Base-by-base conservation (phyloP, 1,140 invertebrate genomes). In the Drosophila fuyamai region DNA sequence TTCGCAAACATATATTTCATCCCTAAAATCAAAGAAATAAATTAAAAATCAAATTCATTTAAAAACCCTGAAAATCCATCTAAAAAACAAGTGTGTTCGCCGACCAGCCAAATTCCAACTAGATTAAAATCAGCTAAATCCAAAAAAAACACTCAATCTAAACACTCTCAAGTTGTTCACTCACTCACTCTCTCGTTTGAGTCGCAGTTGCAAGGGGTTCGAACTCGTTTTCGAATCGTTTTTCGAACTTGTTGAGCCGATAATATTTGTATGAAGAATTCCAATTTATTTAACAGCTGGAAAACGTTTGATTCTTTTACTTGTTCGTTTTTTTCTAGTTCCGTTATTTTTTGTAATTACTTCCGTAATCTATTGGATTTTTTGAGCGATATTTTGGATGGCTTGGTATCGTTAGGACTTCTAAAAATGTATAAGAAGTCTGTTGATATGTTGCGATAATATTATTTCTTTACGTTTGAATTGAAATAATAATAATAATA, bases 141-240 rank as follows among this genome's bases (percentile, higher is more conserved):
- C n/a, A 27, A 40, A 14, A 38, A 38, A 57, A 43, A 0, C 62
- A 74, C 76, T 75, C 77, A 67, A 63, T 47, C 16, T 5, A 12
- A 43, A 16, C 3, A 18, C 18, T 10, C 62, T 67, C 53, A 56
- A 53, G 5, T 13, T 3, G 10, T 18, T 40, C 58, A 16, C 48
- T 18, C 53, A 29, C 38, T 51, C 44, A 10, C 38, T 27, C 32
- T 32, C 35, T 14, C 35, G 74, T 75, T 88, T 88, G 82, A 86
- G 83, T 79, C 76, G 75, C 66, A 77, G 67, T 66, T 79, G 79
- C 79, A 88, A 80, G 72, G 57, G 53, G 65, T 86, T 86, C 83
- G 83, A 88, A 85, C 59, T 43, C 36, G 1, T 46, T 73, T 76
- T 77, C 79, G 63, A 70, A 70, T 38, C 48, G 44, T 13, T 43